These are phyloP conservation scores for Acipenser oxyrinchus DNA, from an alignment of 2,797 vertebrate genomes.

Conservation along the genomic window DNA sequence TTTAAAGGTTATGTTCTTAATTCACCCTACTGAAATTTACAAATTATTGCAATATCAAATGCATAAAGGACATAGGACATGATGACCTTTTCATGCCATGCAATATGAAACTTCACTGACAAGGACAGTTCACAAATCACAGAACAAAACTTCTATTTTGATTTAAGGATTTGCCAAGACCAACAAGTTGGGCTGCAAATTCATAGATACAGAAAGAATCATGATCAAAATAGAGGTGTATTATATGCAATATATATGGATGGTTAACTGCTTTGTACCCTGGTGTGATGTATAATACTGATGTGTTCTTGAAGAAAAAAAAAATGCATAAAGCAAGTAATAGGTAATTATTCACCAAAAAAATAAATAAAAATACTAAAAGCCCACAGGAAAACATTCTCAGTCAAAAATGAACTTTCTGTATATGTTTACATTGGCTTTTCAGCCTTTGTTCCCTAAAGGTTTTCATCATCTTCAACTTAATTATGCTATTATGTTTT, in stretches of 20 bases:
- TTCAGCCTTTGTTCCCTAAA: conserved; percentile 3
- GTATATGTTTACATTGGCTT: conserved; percentile 10
- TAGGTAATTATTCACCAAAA: background rate
- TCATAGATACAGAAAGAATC: background rate
- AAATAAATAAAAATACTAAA: background rate
- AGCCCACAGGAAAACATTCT: background rate
- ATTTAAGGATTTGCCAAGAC: background rate
- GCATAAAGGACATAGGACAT: background rate
- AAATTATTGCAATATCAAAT: background rate
- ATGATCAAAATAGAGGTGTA: background rate
- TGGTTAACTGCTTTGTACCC: background rate
- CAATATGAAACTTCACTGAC: background rate
- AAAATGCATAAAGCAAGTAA: background rate
- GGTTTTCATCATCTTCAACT: background rate
- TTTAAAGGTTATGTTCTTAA: conserved; percentile 4
- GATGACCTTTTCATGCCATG: background rate
- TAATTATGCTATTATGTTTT: background rate
- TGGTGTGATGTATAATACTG: background rate
- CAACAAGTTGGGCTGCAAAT: too few relatives aligned
- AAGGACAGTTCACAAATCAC: background rate
- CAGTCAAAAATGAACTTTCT: background rate
- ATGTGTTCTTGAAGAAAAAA: background rate
- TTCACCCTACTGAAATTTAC: conserved; percentile 1
- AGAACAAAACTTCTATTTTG: background rate
- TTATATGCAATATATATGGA: background rate